Percentiles rank a stretch among this genome's conserved stretches.
phyloP scores from a whole-genome alignment of 2,888 invertebrate species.

The Timema cristinae region DNA sequence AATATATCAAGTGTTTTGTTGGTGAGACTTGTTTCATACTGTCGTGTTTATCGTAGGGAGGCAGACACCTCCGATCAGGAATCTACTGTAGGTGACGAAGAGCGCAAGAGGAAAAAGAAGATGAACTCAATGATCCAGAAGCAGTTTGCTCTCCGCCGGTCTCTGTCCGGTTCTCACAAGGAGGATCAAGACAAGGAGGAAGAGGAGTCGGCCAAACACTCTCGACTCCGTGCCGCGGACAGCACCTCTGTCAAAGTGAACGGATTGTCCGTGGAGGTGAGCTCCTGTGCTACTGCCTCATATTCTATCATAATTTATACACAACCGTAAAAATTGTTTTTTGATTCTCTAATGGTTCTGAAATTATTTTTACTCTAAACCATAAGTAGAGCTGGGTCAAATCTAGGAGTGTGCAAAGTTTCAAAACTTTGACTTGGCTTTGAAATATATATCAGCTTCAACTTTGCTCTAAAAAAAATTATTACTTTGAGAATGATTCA shows the following conservation, averaged over 20 bases:
- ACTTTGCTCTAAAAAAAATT: too few relatives aligned
- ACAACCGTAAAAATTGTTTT: neutral
- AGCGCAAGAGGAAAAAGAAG: conserved; percentile 60
- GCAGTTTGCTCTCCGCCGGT: conserved; percentile 67
- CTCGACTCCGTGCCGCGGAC: conserved; percentile 68
- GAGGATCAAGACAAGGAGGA: conserved; percentile 28
- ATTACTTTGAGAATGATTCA: too few relatives aligned
- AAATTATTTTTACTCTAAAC: too few relatives aligned
- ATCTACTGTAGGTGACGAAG: conserved; percentile 46
- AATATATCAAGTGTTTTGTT: too few relatives aligned
- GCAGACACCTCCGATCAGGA: conserved; percentile 46
- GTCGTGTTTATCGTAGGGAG: conserved; percentile 38
- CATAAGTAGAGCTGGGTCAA: too few relatives aligned
- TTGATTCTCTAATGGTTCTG: too few relatives aligned
- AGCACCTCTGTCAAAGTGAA: conserved; percentile 72
- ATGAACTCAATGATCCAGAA: conserved; percentile 59
- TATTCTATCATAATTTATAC: too few relatives aligned
- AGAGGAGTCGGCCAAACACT: conserved; percentile 52
- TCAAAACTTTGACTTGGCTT: too few relatives aligned
- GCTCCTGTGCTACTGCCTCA: conserved; percentile 18
- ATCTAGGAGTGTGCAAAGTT: too few relatives aligned
- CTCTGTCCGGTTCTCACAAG: conserved; percentile 29
- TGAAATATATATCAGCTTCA: too few relatives aligned
- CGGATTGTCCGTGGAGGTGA: conserved; percentile 62
- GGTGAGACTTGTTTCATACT: too few relatives aligned